Evolutionary conservation across 2,113 vertebrate species (phyloP).

Genomic region (Dasyurus viverrinus): DNA sequence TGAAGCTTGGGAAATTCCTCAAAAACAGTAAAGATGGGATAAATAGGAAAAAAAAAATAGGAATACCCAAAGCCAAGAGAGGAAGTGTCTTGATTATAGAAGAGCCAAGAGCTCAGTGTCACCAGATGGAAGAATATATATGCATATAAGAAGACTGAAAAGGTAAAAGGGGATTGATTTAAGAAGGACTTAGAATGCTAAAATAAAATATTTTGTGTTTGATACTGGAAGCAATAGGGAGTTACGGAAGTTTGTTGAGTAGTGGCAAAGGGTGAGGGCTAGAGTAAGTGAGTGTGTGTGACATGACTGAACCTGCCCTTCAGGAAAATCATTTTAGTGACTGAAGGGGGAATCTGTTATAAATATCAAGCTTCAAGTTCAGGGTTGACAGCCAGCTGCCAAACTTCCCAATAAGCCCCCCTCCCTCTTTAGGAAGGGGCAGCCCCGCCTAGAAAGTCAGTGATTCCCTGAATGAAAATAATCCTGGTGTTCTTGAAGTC

Average conservation of each 20-base stretch:
- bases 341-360: not conserved
- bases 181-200: not conserved
- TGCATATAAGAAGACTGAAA: not conserved
- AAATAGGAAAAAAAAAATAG: too few relatives aligned
- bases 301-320: not conserved
- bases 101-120: not conserved
- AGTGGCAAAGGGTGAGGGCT: not conserved
- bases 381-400: not conserved
- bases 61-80: not conserved
- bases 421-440: not conserved
- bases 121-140: not conserved
- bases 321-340: not conserved
- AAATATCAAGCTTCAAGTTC: not conserved
- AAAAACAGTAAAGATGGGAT: not conserved
- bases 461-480: not conserved
- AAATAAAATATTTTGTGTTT: not conserved
- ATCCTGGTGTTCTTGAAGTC: not conserved
- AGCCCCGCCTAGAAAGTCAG: not conserved
- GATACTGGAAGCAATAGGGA: not conserved
- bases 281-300: not conserved
- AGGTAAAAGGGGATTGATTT: not conserved
- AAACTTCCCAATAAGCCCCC: not conserved
- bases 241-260: not conserved
- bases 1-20: not conserved
- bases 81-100: not conserved